Conservation (phyloP, 1,140 invertebrate species). For the Euborellia annulipes region DNA sequence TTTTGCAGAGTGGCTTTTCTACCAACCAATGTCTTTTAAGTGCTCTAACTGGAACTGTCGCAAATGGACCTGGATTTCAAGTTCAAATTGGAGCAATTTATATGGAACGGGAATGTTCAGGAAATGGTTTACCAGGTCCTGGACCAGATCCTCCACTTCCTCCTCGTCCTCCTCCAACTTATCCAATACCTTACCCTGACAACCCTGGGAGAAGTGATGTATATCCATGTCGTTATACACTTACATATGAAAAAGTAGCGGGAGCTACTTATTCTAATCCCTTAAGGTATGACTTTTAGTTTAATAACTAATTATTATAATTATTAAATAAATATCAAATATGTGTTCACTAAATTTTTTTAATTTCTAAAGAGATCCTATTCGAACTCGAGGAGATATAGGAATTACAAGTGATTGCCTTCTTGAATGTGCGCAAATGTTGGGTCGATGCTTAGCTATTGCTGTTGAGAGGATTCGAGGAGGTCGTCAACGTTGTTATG, state of each 20-base stretch:
- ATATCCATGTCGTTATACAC: constrained; percentile 20
- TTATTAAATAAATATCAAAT: too few species aligned
- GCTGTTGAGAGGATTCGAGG: constrained; percentile 26
- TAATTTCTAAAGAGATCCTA: constrained; percentile 19
- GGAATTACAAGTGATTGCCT: constrained; percentile 31
- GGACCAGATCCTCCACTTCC: not conserved
- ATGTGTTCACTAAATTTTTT: too few species aligned
- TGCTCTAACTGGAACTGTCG: constrained; percentile 24
- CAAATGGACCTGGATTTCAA: constrained; percentile 26
- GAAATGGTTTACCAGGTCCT: not conserved
- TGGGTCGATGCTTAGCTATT: constrained; percentile 28
- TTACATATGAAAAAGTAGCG: constrained; percentile 30
- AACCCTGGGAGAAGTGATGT: constrained; percentile 13
- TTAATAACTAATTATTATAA: not conserved
- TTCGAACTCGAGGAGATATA: constrained; percentile 23
- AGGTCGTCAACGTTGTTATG: constrained; percentile 27
- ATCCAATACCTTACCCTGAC: constrained; percentile 12
- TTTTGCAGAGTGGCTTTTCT: constrained; percentile 8
- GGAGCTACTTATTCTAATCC: constrained; percentile 23
- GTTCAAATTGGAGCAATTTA: constrained; percentile 25
- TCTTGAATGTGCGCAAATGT: constrained; percentile 27
- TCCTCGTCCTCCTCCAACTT: constrained; percentile 5
- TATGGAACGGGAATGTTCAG: constrained; percentile 26
- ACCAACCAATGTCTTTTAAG: constrained; percentile 25
- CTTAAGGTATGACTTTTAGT: constrained; percentile 15